Percentiles rank a stretch among this genome's conserved stretches.
phyloP scores from a whole-genome alignment of 2,113 vertebrate genomes.

The Gnathonemus echidnorhynchus region DNA sequence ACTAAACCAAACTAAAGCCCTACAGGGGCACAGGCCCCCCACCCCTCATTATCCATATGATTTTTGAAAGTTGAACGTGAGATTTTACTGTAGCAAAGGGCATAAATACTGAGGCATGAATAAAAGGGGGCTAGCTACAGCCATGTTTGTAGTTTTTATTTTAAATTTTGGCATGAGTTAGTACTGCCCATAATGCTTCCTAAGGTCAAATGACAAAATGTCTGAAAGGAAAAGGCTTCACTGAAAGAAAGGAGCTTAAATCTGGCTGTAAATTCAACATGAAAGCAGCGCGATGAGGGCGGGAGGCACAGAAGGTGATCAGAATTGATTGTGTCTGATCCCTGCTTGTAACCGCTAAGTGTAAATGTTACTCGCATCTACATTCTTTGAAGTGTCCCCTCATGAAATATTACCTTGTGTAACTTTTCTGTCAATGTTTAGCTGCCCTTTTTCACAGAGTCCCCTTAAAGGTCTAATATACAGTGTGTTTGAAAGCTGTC shows the following conservation, averaged over 20 bases:
- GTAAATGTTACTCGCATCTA: not conserved
- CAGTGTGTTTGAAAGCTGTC: not conserved
- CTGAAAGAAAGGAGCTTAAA: not conserved
- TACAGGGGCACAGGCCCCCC: too few relatives aligned
- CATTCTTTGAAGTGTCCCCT: not conserved
- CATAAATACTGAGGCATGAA: too few relatives aligned
- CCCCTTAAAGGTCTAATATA: constrained; percentile 3
- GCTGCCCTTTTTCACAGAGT: not conserved
- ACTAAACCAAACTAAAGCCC: too few relatives aligned
- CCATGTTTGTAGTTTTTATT: too few relatives aligned
- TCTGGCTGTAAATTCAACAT: not conserved
- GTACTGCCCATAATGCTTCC: not conserved
- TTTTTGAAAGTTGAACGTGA: too few relatives aligned
- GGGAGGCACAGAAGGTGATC: not conserved
- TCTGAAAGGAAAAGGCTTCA: not conserved
- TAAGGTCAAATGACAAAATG: not conserved
- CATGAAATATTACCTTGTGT: constrained; percentile 1
- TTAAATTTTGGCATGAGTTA: not conserved
- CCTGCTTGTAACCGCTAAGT: not conserved
- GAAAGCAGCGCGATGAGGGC: not conserved
- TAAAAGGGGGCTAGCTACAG: too few relatives aligned
- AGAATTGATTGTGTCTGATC: constrained; percentile 5
- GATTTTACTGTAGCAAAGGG: too few relatives aligned
- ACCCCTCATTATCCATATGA: too few relatives aligned
- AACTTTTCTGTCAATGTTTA: not conserved